phyloP scores from a whole-genome alignment of 2,888 invertebrate genomes.

The Brenthis ino region DNA sequence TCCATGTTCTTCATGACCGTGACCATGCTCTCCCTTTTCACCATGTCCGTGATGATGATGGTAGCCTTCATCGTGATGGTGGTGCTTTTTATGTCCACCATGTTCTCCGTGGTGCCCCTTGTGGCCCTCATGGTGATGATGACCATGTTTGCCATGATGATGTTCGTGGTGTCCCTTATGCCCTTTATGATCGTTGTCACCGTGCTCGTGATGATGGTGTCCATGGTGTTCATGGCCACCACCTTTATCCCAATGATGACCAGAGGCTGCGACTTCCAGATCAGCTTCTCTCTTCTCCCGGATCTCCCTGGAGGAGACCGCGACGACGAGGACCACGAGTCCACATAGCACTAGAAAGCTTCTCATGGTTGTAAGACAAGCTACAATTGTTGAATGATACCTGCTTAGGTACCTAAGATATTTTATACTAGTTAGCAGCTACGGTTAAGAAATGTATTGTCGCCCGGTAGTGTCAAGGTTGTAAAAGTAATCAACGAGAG shows the following conservation, averaged over 20 bases:
- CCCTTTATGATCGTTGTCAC: constrained; percentile 85
- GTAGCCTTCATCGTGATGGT: constrained; percentile 85
- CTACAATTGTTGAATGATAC: constrained; percentile 67
- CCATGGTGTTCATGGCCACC: constrained; percentile 85
- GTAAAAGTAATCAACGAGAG: constrained; percentile 45
- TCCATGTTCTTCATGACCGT: constrained; percentile 81
- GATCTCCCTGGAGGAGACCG: constrained; percentile 74
- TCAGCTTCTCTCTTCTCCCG: constrained; percentile 76
- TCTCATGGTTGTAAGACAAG: constrained; percentile 64
- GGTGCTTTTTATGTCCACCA: constrained; percentile 84
- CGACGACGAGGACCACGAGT: constrained; percentile 75
- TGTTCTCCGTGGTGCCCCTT: constrained; percentile 83
- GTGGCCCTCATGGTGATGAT: constrained; percentile 86
- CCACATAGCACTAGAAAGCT: constrained; percentile 63
- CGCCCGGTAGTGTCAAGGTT: constrained; percentile 66
- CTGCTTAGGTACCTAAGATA: constrained; percentile 58
- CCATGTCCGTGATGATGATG: constrained; percentile 84
- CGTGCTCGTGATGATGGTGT: constrained; percentile 84
- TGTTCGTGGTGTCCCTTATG: constrained; percentile 86
- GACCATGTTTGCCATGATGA: constrained; percentile 86
- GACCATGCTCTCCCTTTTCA: constrained; percentile 84
- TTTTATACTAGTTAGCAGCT: constrained; percentile 65
- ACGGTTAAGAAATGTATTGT: constrained; percentile 61
- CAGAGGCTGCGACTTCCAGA: constrained; percentile 77
- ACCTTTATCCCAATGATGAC: constrained; percentile 72